These are phyloP conservation scores for Alcis repandata DNA, from an alignment of 2,888 invertebrate species.

Conservation along the genomic window DNA sequence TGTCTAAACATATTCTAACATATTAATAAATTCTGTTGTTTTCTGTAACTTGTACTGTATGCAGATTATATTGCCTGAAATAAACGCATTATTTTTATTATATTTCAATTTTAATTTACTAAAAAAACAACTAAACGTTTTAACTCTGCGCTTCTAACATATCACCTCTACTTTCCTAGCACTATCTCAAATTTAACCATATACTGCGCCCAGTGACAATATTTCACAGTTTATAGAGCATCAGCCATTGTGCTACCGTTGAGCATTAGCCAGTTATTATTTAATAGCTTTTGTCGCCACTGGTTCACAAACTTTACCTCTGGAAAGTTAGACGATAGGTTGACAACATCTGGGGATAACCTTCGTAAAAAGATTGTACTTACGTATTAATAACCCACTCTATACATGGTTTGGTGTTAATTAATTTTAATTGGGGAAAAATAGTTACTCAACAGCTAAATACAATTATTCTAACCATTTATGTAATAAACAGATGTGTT, in stretches of 20 bases:
- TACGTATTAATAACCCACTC: neutral
- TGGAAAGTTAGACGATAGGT: neutral
- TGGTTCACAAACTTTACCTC: conserved; percentile 45
- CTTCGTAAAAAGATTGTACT: neutral
- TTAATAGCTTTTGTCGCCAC: conserved; percentile 44
- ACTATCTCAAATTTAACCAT: conserved; percentile 54
- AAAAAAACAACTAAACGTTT: neutral
- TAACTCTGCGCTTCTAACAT: too few species aligned
- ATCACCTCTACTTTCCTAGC: neutral
- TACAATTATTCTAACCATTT: neutral
- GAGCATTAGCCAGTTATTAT: conserved; percentile 54
- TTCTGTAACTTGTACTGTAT: too few species aligned
- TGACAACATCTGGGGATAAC: neutral
- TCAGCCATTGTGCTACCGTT: conserved; percentile 60
- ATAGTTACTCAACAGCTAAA: neutral
- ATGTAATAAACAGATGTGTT: too few species aligned
- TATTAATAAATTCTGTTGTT: too few species aligned
- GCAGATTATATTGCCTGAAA: too few species aligned
- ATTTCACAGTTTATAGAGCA: conserved; percentile 66
- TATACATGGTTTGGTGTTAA: neutral
- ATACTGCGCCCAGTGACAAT: conserved; percentile 68
- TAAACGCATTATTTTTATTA: too few species aligned
- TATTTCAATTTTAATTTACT: too few species aligned
- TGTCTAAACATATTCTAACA: too few species aligned
- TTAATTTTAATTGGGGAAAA: neutral